These are phyloP conservation scores for Drosophila dives DNA, from an alignment of 2,888 invertebrate genomes.

Conservation along the genomic window DNA sequence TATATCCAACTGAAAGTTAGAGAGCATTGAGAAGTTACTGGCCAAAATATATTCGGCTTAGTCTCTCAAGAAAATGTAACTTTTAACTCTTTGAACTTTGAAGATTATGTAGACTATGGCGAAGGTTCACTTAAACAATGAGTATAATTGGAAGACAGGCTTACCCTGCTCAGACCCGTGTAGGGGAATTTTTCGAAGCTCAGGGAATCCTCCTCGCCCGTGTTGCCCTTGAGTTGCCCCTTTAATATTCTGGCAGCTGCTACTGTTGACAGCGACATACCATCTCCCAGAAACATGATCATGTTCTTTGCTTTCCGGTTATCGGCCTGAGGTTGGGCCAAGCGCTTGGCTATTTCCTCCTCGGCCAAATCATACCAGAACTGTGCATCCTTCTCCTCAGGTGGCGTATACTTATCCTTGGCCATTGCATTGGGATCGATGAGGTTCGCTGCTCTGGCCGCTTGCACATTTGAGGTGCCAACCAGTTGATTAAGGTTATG, in stretches of 20 bases:
- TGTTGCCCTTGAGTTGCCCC: conserved; percentile 86
- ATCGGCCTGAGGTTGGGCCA: conserved; percentile 59
- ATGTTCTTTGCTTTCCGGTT: conserved; percentile 74
- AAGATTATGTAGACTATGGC: neutral
- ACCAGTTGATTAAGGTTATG: conserved; percentile 56
- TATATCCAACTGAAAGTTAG: neutral
- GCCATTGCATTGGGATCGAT: conserved; percentile 64
- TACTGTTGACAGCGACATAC: conserved; percentile 90
- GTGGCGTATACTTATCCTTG: conserved; percentile 56
- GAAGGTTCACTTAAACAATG: neutral
- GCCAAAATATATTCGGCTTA: neutral
- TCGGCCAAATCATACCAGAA: conserved; percentile 71
- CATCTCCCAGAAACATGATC: conserved; percentile 86
- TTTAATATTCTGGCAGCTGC: conserved; percentile 88
- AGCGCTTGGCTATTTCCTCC: conserved; percentile 53
- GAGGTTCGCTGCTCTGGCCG: neutral
- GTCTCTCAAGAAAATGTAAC: neutral
- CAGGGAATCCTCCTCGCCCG: conserved; percentile 88
- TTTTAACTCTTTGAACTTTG: neutral
- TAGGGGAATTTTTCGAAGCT: conserved; percentile 88
- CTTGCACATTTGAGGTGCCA: conserved; percentile 16
- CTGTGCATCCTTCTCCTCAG: conserved; percentile 62
- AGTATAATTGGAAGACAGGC: neutral
- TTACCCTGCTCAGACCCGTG: conserved; percentile 88
- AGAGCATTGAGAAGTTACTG: neutral